phyloP scores from a whole-genome alignment of 2,888 invertebrate species.

The Hypselothyrea guttata region DNA sequence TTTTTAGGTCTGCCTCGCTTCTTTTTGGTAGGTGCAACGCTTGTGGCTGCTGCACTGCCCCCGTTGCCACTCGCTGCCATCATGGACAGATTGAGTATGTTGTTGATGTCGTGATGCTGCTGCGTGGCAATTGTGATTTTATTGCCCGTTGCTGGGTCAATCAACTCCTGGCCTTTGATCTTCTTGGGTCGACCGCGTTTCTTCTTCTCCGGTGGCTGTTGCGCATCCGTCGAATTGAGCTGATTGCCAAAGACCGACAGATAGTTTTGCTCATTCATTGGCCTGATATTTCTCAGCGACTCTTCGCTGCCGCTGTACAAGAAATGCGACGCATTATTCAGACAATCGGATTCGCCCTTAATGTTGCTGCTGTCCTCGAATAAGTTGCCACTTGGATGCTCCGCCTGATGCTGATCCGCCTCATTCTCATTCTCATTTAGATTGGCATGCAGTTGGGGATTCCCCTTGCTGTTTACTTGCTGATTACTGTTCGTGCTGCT shows the following conservation, averaged over 20 bases:
- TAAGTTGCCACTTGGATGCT: slow-evolving; percentile 26
- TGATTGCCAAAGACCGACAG: slow-evolving; percentile 42
- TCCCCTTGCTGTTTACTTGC: too few species aligned
- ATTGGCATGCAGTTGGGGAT: slow-evolving; percentile 2
- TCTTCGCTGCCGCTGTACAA: slow-evolving; percentile 36
- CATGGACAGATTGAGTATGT: slow-evolving; percentile 77
- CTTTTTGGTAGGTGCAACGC: slow-evolving; percentile 88
- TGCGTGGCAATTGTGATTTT: slow-evolving; percentile 39
- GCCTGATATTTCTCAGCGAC: slow-evolving; percentile 8
- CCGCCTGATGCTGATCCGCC: slow-evolving; percentile 10
- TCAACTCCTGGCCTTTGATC: slow-evolving; percentile 74
- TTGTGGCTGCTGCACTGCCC: not conserved
- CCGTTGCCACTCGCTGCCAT: slow-evolving; percentile 41
- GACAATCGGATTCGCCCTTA: slow-evolving; percentile 15
- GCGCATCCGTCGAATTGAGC: slow-evolving; percentile 76
- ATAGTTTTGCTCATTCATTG: slow-evolving; percentile 39
- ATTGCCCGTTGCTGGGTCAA: slow-evolving; percentile 85
- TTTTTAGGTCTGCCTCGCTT: slow-evolving; percentile 95
- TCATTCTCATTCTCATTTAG: not conserved
- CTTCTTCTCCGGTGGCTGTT: slow-evolving; percentile 87
- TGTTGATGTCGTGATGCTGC: slow-evolving; percentile 83
- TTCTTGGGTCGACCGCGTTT: slow-evolving; percentile 96
- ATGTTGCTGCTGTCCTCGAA: slow-evolving; percentile 15
- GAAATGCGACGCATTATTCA: slow-evolving; percentile 16
- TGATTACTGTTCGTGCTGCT: slow-evolving; percentile 54